Evolutionary conservation across 2,113 vertebrate genomes (phyloP).

Genomic region (Daubentonia madagascariensis): DNA sequence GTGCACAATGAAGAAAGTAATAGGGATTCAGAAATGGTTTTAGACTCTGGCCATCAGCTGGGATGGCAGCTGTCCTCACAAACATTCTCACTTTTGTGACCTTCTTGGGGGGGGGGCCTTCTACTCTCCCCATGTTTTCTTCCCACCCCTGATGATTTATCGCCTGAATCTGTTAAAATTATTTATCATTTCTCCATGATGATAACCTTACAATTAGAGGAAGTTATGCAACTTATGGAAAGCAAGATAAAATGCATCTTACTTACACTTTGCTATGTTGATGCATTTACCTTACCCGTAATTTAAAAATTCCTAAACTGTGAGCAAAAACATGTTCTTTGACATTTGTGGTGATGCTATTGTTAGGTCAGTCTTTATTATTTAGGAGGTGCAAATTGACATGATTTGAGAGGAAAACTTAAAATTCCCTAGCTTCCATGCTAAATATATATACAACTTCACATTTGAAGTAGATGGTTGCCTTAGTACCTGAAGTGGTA

Average conservation of each 20-base stretch:
- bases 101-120: background rate
- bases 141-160: background rate
- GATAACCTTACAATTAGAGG: conserved; percentile 4
- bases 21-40: background rate
- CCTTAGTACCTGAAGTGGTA: background rate
- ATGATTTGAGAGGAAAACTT: background rate
- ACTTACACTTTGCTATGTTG: background rate
- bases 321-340: background rate
- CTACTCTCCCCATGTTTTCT: background rate
- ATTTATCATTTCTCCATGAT: background rate
- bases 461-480: background rate
- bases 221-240: background rate
- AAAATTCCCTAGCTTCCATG: background rate
- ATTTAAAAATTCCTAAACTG: conserved; percentile 16
- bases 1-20: background rate
- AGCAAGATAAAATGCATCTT: background rate
- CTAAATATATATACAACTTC: background rate
- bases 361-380: conserved; percentile 3
- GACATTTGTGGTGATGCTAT: background rate
- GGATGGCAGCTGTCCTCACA: background rate
- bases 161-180: background rate
- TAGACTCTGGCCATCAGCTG: background rate
- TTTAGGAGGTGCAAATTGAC: background rate
- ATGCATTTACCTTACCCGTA: background rate
- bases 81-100: background rate